These are phyloP conservation scores for Rhinogobius similis DNA, from an alignment of 2,113 vertebrate species.

Conservation along the genomic window DNA sequence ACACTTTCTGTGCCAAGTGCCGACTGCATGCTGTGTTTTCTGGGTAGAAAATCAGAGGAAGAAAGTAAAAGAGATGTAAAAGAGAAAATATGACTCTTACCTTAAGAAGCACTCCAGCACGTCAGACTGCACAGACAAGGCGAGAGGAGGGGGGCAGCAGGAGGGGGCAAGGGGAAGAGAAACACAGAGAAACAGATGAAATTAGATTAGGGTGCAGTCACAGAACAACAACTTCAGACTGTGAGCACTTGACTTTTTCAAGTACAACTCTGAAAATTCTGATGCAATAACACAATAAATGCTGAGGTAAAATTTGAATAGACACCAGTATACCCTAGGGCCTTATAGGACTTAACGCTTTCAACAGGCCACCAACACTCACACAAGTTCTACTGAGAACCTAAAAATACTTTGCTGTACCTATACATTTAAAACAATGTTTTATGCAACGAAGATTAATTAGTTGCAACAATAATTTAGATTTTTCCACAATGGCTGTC, in stretches of 20 bases:
- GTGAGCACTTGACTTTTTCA: constrained; percentile 9
- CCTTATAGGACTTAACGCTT: neutral
- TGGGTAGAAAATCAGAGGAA: constrained; percentile 49
- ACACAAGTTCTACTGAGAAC: neutral
- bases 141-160: neutral
- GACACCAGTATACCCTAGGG: no score
- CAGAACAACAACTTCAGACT: constrained; percentile 33
- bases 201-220: constrained; percentile 34
- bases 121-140: constrained; percentile 57
- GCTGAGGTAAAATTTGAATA: no score
- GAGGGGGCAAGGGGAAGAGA: constrained; percentile 2
- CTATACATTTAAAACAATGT: neutral
- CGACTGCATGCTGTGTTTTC: constrained; percentile 53
- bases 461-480: no score
- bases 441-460: no score
- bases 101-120: constrained; percentile 61
- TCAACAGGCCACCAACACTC: neutral
- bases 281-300: neutral
- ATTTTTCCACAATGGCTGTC: no score
- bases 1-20: constrained; percentile 45
- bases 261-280: neutral
- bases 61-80: constrained; percentile 35
- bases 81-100: constrained; percentile 60
- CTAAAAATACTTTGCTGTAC: neutral
- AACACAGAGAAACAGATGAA: constrained; percentile 28